Evolutionary conservation across 2,113 vertebrate species (phyloP).

Genomic region (Microcebus tavaratra): DNA sequence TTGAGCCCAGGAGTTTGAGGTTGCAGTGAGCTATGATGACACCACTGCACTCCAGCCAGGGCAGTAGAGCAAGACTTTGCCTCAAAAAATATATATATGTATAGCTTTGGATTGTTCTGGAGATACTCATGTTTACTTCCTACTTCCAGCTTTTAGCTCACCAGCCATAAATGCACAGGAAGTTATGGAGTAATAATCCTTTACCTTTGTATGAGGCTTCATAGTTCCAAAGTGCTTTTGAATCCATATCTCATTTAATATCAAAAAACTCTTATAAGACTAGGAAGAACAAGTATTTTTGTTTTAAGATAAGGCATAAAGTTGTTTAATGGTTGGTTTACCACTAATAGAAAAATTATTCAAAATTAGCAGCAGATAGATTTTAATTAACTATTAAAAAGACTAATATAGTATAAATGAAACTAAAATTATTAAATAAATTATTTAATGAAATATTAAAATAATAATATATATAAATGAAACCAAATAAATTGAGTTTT

Average conservation of each 20-base stretch:
- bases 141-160: background rate
- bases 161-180: background rate
- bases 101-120: background rate
- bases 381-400: conserved; percentile 40
- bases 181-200: conserved; percentile 3
- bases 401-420: background rate
- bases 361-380: conserved; percentile 23
- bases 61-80: too few species aligned
- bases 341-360: background rate
- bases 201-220: background rate
- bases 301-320: conserved; percentile 46
- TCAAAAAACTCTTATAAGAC: background rate
- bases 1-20: too few species aligned
- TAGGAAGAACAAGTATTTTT: background rate
- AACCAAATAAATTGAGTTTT: conserved; percentile 30
- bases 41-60: too few species aligned
- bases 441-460: background rate
- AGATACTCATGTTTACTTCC: background rate
- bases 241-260: background rate
- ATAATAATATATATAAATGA: background rate
- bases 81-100: background rate
- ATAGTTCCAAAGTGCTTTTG: conserved; percentile 38
- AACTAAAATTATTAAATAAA: background rate
- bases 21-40: too few species aligned
- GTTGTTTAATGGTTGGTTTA: background rate